Conservation (phyloP, 1,140 invertebrate species). For the Sipha flava region DNA sequence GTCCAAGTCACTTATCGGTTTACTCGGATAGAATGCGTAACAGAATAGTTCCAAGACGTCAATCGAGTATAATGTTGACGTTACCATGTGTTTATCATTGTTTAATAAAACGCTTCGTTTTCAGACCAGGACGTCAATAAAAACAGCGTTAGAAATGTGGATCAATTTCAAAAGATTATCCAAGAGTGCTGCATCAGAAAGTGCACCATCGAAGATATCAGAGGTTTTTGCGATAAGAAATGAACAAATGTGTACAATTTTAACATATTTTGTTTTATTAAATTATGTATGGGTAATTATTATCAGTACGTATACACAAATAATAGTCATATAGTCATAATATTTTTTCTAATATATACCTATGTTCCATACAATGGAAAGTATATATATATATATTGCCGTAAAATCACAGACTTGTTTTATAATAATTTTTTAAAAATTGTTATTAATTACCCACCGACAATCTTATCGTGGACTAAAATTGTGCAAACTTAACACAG, state of each 20-base stretch:
- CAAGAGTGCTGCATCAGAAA: not conserved
- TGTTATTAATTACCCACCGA: conserved; percentile 1
- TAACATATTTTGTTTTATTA: conserved; percentile 17
- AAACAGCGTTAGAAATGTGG: no score
- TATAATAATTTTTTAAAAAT: conserved; percentile 29
- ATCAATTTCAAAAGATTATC: no score
- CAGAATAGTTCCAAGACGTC: not conserved
- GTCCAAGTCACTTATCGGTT: not conserved
- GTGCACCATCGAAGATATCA: no score
- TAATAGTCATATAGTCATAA: not conserved
- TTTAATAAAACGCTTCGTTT: no score
- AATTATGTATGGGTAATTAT: not conserved
- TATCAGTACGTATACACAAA: conserved; percentile 20
- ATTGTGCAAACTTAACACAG: conserved; percentile 29
- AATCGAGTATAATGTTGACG: no score
- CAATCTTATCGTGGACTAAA: conserved; percentile 10
- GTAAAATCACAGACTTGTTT: conserved; percentile 31
- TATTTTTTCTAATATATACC: not conserved
- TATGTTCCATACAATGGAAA: conserved; percentile 21
- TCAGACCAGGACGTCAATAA: not conserved
- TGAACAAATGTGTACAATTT: not conserved
- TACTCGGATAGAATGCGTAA: not conserved
- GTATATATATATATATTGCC: not conserved
- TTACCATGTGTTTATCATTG: no score
- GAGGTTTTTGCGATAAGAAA: not conserved